Percentiles rank a stretch among this genome's conserved stretches.
phyloP scores from a whole-genome alignment of 2,888 invertebrate species.

The Hypomecis punctinalis region DNA sequence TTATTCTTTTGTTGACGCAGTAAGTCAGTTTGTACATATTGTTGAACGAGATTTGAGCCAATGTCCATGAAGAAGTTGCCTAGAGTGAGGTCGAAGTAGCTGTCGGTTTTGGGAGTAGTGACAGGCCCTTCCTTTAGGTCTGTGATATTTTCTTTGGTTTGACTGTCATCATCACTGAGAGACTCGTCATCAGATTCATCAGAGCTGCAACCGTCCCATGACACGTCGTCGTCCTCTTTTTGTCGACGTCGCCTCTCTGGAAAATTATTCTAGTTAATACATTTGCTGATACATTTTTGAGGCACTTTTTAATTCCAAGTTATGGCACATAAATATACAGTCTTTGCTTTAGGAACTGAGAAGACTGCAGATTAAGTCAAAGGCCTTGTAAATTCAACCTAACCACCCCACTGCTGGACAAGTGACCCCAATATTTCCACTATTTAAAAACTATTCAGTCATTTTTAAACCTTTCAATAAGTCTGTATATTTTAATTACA shows the following conservation, averaged over 20 bases:
- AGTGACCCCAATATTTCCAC: too few relatives aligned
- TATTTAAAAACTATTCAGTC: too few relatives aligned
- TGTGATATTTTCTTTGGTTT: slow-evolving; percentile 70
- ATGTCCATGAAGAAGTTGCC: slow-evolving; percentile 97
- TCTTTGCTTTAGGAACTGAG: too few relatives aligned
- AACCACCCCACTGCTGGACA: too few relatives aligned
- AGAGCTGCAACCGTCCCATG: slow-evolving; percentile 84
- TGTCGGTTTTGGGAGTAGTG: slow-evolving; percentile 81
- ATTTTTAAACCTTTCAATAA: too few relatives aligned
- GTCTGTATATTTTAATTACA: too few relatives aligned
- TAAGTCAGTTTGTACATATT: slow-evolving; percentile 96
- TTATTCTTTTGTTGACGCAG: slow-evolving; percentile 94
- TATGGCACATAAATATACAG: too few relatives aligned
- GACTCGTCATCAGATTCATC: slow-evolving; percentile 81
- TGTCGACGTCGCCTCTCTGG: slow-evolving; percentile 59
- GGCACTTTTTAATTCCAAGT: too few relatives aligned
- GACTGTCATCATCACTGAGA: slow-evolving; percentile 69
- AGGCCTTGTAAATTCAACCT: too few relatives aligned
- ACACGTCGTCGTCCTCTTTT: slow-evolving; percentile 82
- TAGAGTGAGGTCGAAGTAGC: slow-evolving; percentile 93
- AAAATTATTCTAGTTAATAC: slow-evolving; percentile 30
- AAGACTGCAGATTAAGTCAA: too few relatives aligned
- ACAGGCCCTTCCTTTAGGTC: slow-evolving; percentile 77
- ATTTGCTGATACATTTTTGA: background rate
- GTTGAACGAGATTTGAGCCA: slow-evolving; percentile 95